These are phyloP conservation scores for Acropternis orthonyx DNA, from an alignment of 2,797 vertebrate genomes.

Conservation along the genomic window DNA sequence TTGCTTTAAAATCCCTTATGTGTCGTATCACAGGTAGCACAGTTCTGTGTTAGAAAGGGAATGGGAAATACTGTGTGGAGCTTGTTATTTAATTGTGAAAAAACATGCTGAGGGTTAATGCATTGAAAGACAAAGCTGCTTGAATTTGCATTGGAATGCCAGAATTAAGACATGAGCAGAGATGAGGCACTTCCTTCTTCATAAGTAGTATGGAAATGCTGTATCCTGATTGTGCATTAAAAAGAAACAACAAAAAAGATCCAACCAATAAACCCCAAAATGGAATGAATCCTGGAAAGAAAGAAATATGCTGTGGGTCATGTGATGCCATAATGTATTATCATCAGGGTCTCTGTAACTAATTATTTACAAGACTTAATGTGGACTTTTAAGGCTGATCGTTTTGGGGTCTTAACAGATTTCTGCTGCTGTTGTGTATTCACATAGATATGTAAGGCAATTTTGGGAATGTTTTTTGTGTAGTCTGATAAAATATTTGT, in stretches of 20 bases:
- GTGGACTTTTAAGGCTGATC: slow-evolving; percentile 13
- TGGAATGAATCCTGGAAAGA: not conserved
- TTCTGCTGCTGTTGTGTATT: slow-evolving; percentile 41
- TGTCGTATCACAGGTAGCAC: slow-evolving; percentile 69
- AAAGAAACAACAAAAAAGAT: not conserved
- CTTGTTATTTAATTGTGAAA: slow-evolving; percentile 72
- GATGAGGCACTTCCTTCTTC: not conserved
- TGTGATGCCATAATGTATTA: not conserved
- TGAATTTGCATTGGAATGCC: slow-evolving; percentile 40
- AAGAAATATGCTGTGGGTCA: not conserved
- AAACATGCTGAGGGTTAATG: slow-evolving; percentile 61
- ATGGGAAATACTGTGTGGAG: slow-evolving; percentile 35
- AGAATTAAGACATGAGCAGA: slow-evolving; percentile 55
- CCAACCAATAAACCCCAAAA: not conserved
- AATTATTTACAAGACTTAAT: slow-evolving; percentile 70
- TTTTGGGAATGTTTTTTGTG: slow-evolving; percentile 57
- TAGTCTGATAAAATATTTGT: slow-evolving; percentile 77
- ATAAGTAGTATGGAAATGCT: not conserved
- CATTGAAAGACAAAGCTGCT: slow-evolving; percentile 60
- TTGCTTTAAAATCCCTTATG: slow-evolving; percentile 81
- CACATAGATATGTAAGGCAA: slow-evolving; percentile 36
- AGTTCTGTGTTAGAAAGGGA: slow-evolving; percentile 38
- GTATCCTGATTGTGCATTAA: not conserved
- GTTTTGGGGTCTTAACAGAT: slow-evolving; percentile 39
- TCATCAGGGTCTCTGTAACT: not conserved